phyloP scores from a whole-genome alignment of 2,113 vertebrate genomes.

The Saccopteryx bilineata region DNA sequence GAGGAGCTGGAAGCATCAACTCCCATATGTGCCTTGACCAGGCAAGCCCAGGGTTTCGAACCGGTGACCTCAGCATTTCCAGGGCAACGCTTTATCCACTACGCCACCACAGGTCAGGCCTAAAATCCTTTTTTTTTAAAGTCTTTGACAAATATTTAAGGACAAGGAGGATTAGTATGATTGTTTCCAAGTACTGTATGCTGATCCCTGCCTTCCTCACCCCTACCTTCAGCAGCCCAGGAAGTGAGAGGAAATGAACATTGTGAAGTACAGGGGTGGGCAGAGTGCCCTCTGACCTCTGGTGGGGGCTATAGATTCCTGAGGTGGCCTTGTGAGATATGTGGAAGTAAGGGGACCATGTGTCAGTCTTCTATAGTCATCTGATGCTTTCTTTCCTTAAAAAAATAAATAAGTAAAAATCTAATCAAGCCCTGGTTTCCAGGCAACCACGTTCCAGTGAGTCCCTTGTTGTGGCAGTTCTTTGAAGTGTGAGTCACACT shows the following conservation, averaged over 20 bases:
- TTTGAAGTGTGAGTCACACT: constrained; percentile 60
- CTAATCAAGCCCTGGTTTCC: constrained; percentile 57
- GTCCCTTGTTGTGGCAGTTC: constrained; percentile 32
- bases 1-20: no score
- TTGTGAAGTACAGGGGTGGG: neutral
- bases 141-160: neutral
- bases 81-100: no score
- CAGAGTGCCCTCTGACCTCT: neutral
- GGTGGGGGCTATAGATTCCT: neutral
- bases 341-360: neutral
- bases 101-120: no score
- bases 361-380: neutral
- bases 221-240: neutral
- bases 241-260: neutral
- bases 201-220: no score
- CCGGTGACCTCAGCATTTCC: no score
- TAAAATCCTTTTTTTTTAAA: no score
- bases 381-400: neutral
- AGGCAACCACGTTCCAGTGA: constrained; percentile 49
- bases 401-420: neutral
- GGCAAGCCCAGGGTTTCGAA: no score
- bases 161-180: neutral
- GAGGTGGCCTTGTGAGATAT: neutral
- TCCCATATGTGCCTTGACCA: no score
- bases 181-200: neutral